These are phyloP conservation scores for Cyanoderma ruficeps DNA, from an alignment of 2,113 vertebrate genomes.

Conservation along the genomic window DNA sequence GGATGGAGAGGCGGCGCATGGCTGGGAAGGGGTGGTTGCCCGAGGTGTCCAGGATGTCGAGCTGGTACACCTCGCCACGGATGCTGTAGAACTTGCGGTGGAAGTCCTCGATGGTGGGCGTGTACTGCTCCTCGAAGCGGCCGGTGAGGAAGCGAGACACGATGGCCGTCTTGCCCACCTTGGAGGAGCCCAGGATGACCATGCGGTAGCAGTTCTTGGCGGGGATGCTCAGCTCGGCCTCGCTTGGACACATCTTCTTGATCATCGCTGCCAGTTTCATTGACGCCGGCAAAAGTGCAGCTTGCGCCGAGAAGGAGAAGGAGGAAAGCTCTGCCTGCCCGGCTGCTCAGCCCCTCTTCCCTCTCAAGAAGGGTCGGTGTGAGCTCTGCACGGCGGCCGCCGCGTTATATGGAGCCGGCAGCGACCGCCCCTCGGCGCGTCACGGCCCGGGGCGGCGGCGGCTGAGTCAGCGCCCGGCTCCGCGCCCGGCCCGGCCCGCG, in stretches of 20 bases:
- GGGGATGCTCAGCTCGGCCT: conserved; percentile 89
- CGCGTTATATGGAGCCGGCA: conserved; percentile 53
- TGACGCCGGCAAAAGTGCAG: not conserved
- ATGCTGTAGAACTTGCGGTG: conserved; percentile 99
- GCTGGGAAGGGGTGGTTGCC: conserved; percentile 97
- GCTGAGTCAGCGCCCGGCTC: not conserved
- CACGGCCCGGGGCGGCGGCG: conserved; percentile 44
- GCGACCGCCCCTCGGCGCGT: conserved; percentile 65
- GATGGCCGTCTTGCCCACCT: conserved; percentile 97
- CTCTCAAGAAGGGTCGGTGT: not conserved
- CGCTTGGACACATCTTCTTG: conserved; percentile 92
- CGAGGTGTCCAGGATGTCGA: conserved; percentile 95
- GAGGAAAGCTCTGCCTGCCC: not conserved
- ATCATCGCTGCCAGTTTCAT: conserved; percentile 87
- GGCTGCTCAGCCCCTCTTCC: not conserved
- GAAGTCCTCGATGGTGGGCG: conserved; percentile 97
- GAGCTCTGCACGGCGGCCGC: not conserved
- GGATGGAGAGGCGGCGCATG: conserved; percentile 95
- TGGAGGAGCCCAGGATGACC: conserved; percentile 97
- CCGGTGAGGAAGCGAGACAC: conserved; percentile 94
- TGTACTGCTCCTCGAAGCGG: conserved; percentile 95
- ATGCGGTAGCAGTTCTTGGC: conserved; percentile 97
- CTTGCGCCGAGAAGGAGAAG: not conserved
- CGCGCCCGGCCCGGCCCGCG: not conserved
- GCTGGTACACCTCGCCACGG: conserved; percentile 93